Percentiles rank a stretch among this genome's conserved stretches.
Evolutionary conservation across 2,888 invertebrate genomes (phyloP).

Genomic region (Biston stratarius): DNA sequence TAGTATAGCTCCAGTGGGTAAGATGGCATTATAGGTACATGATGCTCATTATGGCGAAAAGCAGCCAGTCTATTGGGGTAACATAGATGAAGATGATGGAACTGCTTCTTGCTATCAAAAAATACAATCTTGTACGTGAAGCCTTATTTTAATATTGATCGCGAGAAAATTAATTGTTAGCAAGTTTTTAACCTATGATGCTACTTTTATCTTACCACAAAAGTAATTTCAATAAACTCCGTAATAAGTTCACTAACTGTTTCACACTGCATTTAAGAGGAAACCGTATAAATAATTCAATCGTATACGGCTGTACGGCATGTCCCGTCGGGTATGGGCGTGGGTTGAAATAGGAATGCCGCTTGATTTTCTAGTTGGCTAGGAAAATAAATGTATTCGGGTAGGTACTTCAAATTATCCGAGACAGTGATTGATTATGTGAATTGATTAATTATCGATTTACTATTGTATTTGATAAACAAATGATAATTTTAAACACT

Average conservation of each 20-base stretch:
- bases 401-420: conserved; percentile 17
- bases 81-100: no score
- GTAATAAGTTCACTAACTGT: conserved; percentile 7
- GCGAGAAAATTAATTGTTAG: no score
- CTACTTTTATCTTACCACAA: neutral
- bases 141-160: no score
- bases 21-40: no score
- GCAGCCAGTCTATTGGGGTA: no score
- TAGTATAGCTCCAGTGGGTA: no score
- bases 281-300: conserved; percentile 43
- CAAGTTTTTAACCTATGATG: neutral
- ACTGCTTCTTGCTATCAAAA: no score
- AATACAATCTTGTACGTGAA: no score
- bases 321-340: conserved; percentile 33
- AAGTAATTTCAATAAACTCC: neutral
- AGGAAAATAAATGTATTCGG: conserved; percentile 14
- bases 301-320: conserved; percentile 17
- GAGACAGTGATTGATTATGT: conserved; percentile 13
- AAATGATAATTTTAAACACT: no score
- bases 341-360: conserved; percentile 41
- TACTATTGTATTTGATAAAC: no score
- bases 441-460: neutral
- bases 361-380: conserved; percentile 24
- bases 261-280: conserved; percentile 45
- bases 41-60: no score